Evolutionary conservation across 2,113 vertebrate genomes (phyloP), one percentile per base, ranked within the genome.

Genomic region (Microcebus griseorufus): DNA sequence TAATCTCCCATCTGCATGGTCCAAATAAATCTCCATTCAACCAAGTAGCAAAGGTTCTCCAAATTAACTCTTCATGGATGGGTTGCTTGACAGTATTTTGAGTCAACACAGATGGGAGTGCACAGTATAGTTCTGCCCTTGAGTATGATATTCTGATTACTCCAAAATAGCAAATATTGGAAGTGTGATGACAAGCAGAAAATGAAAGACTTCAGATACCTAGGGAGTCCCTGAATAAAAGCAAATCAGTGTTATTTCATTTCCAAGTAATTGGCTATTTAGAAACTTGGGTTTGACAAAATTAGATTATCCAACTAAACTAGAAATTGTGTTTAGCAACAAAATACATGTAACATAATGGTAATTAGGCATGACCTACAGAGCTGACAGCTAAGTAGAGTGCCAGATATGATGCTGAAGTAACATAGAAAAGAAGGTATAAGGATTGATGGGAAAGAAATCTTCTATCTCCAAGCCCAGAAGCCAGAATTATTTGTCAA

Each of bases 31-130:
- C 32, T 90, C 81, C 16, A n/a, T 37, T 93, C 39, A 88, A 75
- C 62, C 32, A 65, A 87, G 32, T 25, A 80, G 64, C 51, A 88
- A 83, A 88, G 39, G n/a, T 93, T 92, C 78, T 85, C 39, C 82
- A 97, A 87, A 92, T 97, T 91, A 97, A 94, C 93, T 97, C 91
- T 95, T 90, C 87, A 90, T 81, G 92, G 81, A 17, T 88, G 79
- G 51, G 64, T 93, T 86, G 53, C 75, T 90, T 55, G 58, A 64
- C 60, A 73, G 9, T 34, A 85, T 94, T 97, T 96, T 84, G 79
- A 95, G 80, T 82, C 73, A 93, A 83, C 73, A 83, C 27, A 83
- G 65, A 95, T 87, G 86, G 53, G 12, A 17, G 5, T 62, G 13
- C 0, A 34, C 9, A 22, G 18, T 76, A 9, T 27, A 75, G 16